Conservation (phyloP, 2,113 vertebrate genomes). For the Thryonomys swinderianus region DNA sequence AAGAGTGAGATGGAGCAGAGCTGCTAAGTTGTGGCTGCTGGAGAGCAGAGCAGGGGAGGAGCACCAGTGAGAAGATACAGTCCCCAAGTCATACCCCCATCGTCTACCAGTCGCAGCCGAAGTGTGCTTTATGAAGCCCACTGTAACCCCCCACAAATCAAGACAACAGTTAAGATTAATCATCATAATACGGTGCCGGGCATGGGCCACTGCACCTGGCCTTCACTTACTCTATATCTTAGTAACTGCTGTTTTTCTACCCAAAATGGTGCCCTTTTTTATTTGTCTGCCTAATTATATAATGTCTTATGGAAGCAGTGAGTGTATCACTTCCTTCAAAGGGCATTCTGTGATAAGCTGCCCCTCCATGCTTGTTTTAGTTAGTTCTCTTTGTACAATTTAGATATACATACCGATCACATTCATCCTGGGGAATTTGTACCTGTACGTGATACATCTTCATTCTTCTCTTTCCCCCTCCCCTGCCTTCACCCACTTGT, state of each 20-base stretch:
- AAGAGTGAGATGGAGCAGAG: not conserved
- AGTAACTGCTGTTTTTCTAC: not conserved
- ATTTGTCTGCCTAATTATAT: constrained; percentile 39
- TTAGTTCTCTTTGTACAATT: too few species aligned
- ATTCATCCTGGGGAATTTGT: too few species aligned
- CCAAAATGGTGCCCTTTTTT: not conserved
- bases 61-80: not conserved
- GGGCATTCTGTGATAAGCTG: not conserved
- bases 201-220: not conserved
- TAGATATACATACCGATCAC: too few species aligned
- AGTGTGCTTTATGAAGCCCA: not conserved
- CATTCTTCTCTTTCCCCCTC: too few species aligned
- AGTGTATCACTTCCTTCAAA: not conserved
- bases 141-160: not conserved
- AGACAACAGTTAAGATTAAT: not conserved
- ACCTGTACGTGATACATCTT: too few species aligned
- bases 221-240: not conserved
- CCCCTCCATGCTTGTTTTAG: not conserved
- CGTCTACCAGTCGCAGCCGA: not conserved
- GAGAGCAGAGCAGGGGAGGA: not conserved
- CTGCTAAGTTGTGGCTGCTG: not conserved
- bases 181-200: not conserved
- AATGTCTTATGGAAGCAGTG: constrained; percentile 9
- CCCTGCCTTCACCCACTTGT: too few species aligned
- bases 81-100: not conserved